Evolutionary conservation across 2,113 vertebrate species (phyloP), one percentile per base, ranked within the genome.

Genomic region (Mastomys natalensis): DNA sequence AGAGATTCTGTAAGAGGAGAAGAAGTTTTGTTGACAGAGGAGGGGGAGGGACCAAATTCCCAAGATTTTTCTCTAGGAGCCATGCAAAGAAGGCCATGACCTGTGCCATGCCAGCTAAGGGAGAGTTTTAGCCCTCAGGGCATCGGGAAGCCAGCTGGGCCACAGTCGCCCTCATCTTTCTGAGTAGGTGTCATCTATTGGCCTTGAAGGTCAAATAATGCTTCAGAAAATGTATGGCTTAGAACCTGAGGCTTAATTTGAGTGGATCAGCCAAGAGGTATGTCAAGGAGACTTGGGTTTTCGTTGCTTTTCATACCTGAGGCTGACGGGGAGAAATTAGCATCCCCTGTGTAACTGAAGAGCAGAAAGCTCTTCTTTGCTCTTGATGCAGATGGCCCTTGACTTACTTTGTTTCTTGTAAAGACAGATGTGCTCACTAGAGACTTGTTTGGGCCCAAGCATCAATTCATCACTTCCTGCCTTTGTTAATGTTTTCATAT

Each of bases 351-450:
- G 24, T 7, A 2, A 7, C 0, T 29, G 45, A 5, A 7, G 60
- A 10, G 1, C 0, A 0, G 64, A 48, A 26, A 0, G 53, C 78
- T 76, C 55, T 0, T 0, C 3, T 0, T 64, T 76, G 24, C 3
- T 11, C 60, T 74, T 51, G 29, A 22, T 70, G 78, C 22, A 29
- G 48, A 21, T 3, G n/a, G 19, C 45, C 37, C 48, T 0, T 29
- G 77, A 60, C 72, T 73, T 7, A 6, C 5, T 58, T 37, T 43
- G 55, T 58, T 16, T 58, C 43, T 74, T 4, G 16, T 48, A 1
- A 64, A 90, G 94, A 77, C 26, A 64, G 51, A 55, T 9, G n/a
- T n/a, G 55, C 93, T 62, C 2, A 4, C 58, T 29, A 17, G 48
- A 51, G 87, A 88, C 1, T 0, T 2, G 1, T 76, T 72, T 72